Percentiles rank a stretch among this genome's conserved stretches.
Conservation (phyloP, 2,797 vertebrate genomes). For the Cossypha polioptera region DNA sequence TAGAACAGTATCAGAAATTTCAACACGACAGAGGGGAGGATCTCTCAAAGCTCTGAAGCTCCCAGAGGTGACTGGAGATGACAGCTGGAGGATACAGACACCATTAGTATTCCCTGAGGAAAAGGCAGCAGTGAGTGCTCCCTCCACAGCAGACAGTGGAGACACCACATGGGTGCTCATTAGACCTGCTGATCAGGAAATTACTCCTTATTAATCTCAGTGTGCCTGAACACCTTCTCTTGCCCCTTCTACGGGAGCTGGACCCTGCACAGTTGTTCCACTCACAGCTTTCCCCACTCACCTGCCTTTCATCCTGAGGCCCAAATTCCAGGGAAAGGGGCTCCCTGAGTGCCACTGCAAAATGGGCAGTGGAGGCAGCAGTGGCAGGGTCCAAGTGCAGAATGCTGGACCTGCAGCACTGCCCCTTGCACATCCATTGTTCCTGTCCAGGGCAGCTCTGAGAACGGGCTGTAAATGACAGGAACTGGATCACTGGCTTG, state of each 20-base stretch:
- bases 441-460: background rate
- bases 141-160: background rate
- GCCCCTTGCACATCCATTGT: background rate
- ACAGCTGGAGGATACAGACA: slow-evolving; percentile 4
- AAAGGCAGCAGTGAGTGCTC: background rate
- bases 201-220: background rate
- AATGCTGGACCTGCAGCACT: background rate
- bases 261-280: background rate
- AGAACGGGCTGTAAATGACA: background rate
- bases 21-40: background rate
- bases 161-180: background rate
- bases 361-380: rapidly evolving
- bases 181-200: background rate
- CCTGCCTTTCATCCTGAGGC: background rate
- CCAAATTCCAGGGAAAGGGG: background rate
- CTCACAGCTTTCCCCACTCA: background rate
- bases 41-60: background rate
- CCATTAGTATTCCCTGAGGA: background rate
- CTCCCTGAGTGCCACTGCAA: background rate
- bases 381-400: rapidly evolving
- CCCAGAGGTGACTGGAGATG: background rate
- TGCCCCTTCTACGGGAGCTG: background rate
- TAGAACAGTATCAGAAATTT: background rate
- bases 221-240: background rate
- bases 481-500: slow-evolving; percentile 30